phyloP scores from a whole-genome alignment of 2,888 invertebrate species.

The Drosophila subsilvestris region DNA sequence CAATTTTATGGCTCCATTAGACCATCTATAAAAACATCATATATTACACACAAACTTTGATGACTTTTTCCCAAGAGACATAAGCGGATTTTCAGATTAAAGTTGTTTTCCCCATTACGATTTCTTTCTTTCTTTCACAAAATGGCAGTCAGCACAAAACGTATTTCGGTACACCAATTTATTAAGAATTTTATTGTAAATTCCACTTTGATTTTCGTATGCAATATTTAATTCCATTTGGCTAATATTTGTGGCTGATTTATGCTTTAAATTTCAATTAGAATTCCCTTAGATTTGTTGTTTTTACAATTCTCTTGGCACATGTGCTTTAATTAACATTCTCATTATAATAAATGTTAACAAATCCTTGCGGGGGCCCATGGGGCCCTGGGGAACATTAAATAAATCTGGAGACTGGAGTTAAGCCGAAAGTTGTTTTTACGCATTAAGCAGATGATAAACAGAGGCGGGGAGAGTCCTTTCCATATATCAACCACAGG shows the following conservation, averaged over 20 bases:
- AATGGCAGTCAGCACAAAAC: slow-evolving; percentile 34
- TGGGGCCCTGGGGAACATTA: not conserved
- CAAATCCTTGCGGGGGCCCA: not conserved
- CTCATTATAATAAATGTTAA: slow-evolving; percentile 10
- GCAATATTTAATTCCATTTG: too few species aligned
- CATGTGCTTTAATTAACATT: slow-evolving; percentile 23
- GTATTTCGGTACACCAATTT: slow-evolving; percentile 29
- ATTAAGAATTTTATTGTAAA: slow-evolving; percentile 7
- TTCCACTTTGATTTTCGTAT: slow-evolving; percentile 1
- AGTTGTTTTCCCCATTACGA: slow-evolving; percentile 29
- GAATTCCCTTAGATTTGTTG: not conserved
- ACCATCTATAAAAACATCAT: slow-evolving; percentile 16
- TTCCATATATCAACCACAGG: not conserved
- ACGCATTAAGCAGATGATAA: slow-evolving; percentile 1
- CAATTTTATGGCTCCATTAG: slow-evolving; percentile 38
- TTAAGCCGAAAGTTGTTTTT: not conserved
- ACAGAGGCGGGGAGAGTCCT: not conserved
- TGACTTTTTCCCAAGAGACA: slow-evolving; percentile 12
- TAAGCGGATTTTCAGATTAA: slow-evolving; percentile 56
- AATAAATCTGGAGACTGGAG: not conserved
- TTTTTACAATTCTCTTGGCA: not conserved
- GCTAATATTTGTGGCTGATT: not conserved
- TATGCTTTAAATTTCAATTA: not conserved
- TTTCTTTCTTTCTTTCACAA: slow-evolving; percentile 7
- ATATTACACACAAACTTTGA: slow-evolving; percentile 3